These are phyloP conservation scores for Melieria omissa DNA, from an alignment of 2,888 invertebrate species.

Conservation along the genomic window DNA sequence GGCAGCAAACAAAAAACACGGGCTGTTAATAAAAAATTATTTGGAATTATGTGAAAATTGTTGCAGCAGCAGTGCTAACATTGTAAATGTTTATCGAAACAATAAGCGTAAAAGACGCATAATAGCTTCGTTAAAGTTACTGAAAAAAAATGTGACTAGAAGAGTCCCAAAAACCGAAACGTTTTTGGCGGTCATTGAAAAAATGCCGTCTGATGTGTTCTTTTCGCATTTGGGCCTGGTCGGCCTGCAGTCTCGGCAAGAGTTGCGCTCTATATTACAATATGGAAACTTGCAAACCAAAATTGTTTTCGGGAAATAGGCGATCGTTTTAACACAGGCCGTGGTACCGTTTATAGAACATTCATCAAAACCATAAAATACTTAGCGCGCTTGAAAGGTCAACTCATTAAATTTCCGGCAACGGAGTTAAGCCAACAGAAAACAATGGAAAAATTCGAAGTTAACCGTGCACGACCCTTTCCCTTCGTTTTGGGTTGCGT, in stretches of 20 bases:
- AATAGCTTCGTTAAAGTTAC: not conserved
- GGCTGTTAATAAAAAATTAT: not conserved
- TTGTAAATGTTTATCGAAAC: no score
- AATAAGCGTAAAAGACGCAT: not conserved
- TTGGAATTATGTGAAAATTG: not conserved
- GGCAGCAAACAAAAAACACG: not conserved
- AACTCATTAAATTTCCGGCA: not conserved
- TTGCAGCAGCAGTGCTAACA: not conserved
- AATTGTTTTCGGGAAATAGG: slow-evolving; percentile 1
- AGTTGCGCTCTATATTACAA: not conserved
- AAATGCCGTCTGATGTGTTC: not conserved
- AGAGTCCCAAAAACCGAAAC: not conserved
- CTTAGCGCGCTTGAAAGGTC: not conserved
- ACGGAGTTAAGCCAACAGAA: not conserved
- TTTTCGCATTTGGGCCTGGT: not conserved
- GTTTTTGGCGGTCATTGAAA: not conserved
- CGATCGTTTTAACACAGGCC: slow-evolving; percentile 2
- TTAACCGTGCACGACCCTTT: not conserved
- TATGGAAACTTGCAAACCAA: not conserved
- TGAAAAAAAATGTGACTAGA: not conserved
- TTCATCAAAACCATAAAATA: not conserved
- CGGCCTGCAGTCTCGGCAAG: not conserved
- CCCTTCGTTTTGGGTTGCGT: not conserved
- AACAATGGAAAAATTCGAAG: not conserved
- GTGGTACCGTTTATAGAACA: not conserved